Base-by-base conservation (phyloP, 2,797 vertebrate genomes). In the Tympanoctomys barrerae region DNA sequence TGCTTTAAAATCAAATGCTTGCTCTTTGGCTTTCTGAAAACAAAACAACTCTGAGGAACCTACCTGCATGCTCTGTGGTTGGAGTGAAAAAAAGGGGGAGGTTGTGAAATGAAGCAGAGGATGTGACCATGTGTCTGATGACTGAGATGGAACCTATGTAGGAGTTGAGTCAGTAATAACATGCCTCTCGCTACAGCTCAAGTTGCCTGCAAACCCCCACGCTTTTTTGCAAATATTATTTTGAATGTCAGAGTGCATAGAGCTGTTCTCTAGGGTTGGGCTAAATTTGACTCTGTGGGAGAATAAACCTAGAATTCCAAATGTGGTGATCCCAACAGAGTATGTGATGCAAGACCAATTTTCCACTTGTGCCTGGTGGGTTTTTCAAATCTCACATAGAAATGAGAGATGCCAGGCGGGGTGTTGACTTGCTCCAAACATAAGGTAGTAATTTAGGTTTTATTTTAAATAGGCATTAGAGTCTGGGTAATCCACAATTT, bases 101-200 rank as follows among this genome's bases (percentile, higher is more conserved):
- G 94, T 64, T 98, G 96, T 98, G 98, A 98, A 98, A 98, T 90
- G 1, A 91, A 98, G 98, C 91, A 97, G 96, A 96, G 96, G 97
- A 96, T 89, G 68, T 98, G 96, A 97, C 97, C 95, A 93, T 3
- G 1, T 52, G 91, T 98, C 98, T 98, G 98, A 98, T 99, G 99
- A 99, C 98, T 99, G 98, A 99, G 98, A 99, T 98, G 96, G 97
- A 97, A 96, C 97, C 98, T 90, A 96, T 97, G 98, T 98, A 98
- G 99, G 99, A 98, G 98, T 97, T 95, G 85, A 98, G 95, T 98
- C 97, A 98, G 98, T 98, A 98, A 98, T 98, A 98, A 98, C 97
- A 97, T 97, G 97, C 96, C 97, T 95, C 79, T 97, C 71, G 90
- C 86, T 95, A 80, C 0, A 73, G 92, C 97, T 97, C 86, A 91